phyloP scores from a whole-genome alignment of 2,888 invertebrate genomes.

The Drosophila limbata region DNA sequence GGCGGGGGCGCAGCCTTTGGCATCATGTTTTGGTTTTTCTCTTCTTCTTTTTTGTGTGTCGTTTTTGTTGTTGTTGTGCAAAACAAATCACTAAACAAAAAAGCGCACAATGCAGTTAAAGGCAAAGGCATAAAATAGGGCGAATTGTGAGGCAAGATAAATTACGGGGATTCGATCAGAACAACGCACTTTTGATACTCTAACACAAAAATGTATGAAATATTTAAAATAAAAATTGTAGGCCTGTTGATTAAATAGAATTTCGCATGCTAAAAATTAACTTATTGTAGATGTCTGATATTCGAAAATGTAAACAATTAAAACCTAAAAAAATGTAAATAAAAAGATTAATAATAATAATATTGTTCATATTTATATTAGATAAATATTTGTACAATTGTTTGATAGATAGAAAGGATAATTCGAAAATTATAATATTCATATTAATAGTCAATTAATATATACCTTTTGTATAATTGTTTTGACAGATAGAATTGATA shows the following conservation, averaged over 20 bases:
- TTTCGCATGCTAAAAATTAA: too few species aligned
- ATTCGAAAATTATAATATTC: too few species aligned
- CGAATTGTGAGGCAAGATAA: slow-evolving; percentile 46
- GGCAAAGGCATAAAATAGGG: slow-evolving; percentile 53
- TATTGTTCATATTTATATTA: too few species aligned
- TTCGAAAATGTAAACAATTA: too few species aligned
- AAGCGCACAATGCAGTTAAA: slow-evolving; percentile 77
- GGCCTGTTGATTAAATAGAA: not conserved
- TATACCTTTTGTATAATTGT: too few species aligned
- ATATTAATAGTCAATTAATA: too few species aligned
- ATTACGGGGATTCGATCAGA: slow-evolving; percentile 20
- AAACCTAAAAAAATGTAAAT: too few species aligned
- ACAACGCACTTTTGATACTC: slow-evolving; percentile 50
- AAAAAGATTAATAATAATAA: too few species aligned
- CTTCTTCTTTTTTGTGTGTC: slow-evolving; percentile 29
- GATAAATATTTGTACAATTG: too few species aligned
- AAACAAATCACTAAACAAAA: slow-evolving; percentile 80
- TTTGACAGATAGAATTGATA: too few species aligned
- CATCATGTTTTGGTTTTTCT: slow-evolving; percentile 70
- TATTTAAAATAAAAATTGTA: not conserved
- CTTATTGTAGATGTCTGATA: too few species aligned
- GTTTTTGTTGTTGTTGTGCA: slow-evolving; percentile 51
- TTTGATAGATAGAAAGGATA: too few species aligned
- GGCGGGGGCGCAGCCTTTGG: slow-evolving; percentile 75
- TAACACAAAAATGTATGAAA: not conserved